Percentiles rank a stretch among this genome's conserved stretches.
Conservation (phyloP, 2,113 vertebrate genomes). For the Piaya cayana region DNA sequence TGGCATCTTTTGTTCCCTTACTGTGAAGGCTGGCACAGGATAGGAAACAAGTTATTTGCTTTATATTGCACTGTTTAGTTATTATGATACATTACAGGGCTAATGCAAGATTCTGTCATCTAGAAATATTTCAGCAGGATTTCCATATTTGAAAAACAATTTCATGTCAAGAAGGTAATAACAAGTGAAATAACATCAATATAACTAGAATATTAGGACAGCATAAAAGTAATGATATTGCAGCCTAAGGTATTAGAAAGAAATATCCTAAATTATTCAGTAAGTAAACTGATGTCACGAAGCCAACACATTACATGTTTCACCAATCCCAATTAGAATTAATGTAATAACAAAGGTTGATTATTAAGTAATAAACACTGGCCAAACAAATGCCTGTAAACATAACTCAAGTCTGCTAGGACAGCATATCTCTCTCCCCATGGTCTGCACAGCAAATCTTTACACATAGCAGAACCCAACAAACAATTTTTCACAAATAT, state of each 20-base stretch:
- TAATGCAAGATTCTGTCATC: slow-evolving; percentile 34
- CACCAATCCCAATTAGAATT: slow-evolving; percentile 37
- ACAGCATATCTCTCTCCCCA: background rate
- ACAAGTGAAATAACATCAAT: slow-evolving; percentile 63
- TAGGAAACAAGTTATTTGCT: slow-evolving; percentile 51
- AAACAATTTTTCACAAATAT: background rate
- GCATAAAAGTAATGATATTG: slow-evolving; percentile 29
- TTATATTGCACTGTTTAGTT: slow-evolving; percentile 12
- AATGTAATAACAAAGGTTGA: slow-evolving; percentile 29
- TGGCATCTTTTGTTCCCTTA: slow-evolving; percentile 45
- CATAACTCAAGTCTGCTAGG: slow-evolving; percentile 5
- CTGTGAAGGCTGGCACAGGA: background rate
- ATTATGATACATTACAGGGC: slow-evolving; percentile 21
- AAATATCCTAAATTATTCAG: slow-evolving; percentile 61
- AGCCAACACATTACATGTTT: slow-evolving; percentile 9
- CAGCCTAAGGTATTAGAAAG: slow-evolving; percentile 42
- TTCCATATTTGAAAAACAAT: slow-evolving; percentile 68
- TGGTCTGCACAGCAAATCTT: background rate
- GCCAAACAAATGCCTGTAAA: background rate
- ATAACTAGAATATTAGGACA: slow-evolving; percentile 41
- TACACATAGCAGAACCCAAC: background rate
- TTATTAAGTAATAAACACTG: slow-evolving; percentile 49
- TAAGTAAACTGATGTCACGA: slow-evolving; percentile 38
- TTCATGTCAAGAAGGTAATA: slow-evolving; percentile 60
- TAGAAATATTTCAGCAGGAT: slow-evolving; percentile 53